Evolutionary conservation across 2,797 vertebrate genomes (phyloP).

Genomic region (Urophycis tenuis): DNA sequence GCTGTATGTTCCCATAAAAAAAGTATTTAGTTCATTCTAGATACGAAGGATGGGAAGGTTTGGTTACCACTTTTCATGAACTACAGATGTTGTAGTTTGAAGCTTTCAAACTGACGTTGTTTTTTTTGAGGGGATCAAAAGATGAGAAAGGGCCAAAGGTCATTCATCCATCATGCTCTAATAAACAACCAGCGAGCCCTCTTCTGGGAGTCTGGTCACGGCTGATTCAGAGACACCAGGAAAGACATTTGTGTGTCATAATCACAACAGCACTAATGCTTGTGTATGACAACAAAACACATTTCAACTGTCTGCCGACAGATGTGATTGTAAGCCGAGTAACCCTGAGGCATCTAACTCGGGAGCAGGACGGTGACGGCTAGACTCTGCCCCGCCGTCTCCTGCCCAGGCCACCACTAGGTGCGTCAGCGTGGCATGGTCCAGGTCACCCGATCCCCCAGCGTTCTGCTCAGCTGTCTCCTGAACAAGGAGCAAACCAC

Average conservation of each 20-base stretch:
- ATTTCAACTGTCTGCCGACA: not conserved
- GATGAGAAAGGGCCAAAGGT: not conserved
- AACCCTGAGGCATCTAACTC: not conserved
- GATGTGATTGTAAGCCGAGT: not conserved
- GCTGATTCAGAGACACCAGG: not conserved
- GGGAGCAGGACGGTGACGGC: conserved; percentile 8
- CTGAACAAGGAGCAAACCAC: not conserved
- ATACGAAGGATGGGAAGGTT: too few species aligned
- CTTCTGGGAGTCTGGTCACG: not conserved
- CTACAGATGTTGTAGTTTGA: not conserved
- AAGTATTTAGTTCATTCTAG: too few species aligned
- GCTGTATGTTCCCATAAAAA: not conserved
- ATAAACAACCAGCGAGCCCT: not conserved
- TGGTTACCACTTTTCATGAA: not conserved
- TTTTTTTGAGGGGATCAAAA: not conserved
- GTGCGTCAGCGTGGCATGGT: not conserved
- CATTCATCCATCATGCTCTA: not conserved
- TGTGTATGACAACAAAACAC: not conserved
- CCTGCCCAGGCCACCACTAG: not conserved
- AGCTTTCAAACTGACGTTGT: not conserved
- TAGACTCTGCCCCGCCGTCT: not conserved
- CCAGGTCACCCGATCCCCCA: not conserved
- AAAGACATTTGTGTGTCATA: not conserved
- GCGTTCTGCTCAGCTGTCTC: not conserved
- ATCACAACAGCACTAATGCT: not conserved